phyloP scores from a whole-genome alignment of 2,888 invertebrate genomes.

The Phoenoteleia sp. region DNA sequence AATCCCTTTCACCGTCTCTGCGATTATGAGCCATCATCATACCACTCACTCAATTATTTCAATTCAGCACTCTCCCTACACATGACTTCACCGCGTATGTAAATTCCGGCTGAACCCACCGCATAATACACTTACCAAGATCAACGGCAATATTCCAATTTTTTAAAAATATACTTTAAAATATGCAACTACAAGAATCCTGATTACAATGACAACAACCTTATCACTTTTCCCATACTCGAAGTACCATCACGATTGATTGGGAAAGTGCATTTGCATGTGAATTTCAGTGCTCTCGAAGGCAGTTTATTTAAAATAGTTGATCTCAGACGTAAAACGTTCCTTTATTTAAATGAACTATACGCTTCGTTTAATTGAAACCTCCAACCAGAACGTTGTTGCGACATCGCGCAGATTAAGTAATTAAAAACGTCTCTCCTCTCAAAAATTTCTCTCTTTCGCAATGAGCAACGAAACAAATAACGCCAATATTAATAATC shows the following conservation, averaged over 20 bases:
- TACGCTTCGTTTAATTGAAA: constrained; percentile 43
- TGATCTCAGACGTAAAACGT: not conserved
- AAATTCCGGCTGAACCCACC: no score
- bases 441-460: constrained; percentile 16
- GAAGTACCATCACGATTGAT: not conserved
- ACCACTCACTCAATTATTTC: no score
- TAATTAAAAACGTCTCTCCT: not conserved
- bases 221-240: constrained; percentile 6
- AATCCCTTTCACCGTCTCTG: no score
- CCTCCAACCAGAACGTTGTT: constrained; percentile 19
- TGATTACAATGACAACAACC: no score
- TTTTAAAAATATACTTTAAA: no score
- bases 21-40: no score
- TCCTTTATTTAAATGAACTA: not conserved
- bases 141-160: no score
- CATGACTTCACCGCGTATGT: no score
- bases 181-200: no score
- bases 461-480: constrained; percentile 12
- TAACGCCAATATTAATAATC: constrained; percentile 27
- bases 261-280: constrained; percentile 43
- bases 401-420: not conserved
- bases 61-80: no score
- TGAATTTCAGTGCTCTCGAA: constrained; percentile 1
- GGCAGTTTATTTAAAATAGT: constrained; percentile 35
- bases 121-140: no score